Percentiles rank a stretch among this genome's conserved stretches.
These are phyloP conservation scores for Ips nitidus DNA, from an alignment of 1,140 invertebrate species.

Conservation along the genomic window DNA sequence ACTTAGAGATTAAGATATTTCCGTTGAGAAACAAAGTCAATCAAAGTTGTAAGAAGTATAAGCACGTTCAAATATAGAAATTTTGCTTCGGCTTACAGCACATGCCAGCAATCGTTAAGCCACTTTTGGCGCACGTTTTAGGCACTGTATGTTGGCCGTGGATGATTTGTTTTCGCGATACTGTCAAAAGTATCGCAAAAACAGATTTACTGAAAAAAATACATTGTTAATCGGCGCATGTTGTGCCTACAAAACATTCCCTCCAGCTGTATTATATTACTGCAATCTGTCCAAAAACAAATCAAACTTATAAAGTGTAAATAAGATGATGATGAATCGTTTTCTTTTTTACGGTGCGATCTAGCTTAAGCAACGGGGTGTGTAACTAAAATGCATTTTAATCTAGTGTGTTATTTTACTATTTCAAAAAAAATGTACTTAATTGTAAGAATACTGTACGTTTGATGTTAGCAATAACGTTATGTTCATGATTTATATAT, in stretches of 20 bases:
- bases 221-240: neutral
- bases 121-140: conserved; percentile 46
- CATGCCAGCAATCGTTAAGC: conserved; percentile 48
- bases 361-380: conserved; percentile 37
- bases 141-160: conserved; percentile 36
- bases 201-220: neutral
- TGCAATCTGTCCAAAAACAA: conserved; percentile 53
- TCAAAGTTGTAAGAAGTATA: conserved; percentile 44
- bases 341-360: conserved; percentile 50
- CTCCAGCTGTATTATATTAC: conserved; percentile 54
- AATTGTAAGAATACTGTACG: conserved; percentile 52
- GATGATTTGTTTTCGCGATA: conserved; percentile 11
- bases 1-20: conserved; percentile 34
- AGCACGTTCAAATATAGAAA: conserved; percentile 43
- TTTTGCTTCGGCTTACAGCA: conserved; percentile 48
- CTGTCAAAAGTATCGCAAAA: conserved; percentile 6
- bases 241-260: conserved; percentile 47
- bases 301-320: conserved; percentile 54
- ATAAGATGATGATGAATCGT: conserved; percentile 10
- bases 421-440: conserved; percentile 52
- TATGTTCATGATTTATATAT: conserved; percentile 52
- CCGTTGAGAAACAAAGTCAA: conserved; percentile 38
- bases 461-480: conserved; percentile 54
- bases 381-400: neutral
- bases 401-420: conserved; percentile 51